Evolutionary conservation across 2,113 vertebrate genomes (phyloP).

Genomic region (Anolis sagrei): DNA sequence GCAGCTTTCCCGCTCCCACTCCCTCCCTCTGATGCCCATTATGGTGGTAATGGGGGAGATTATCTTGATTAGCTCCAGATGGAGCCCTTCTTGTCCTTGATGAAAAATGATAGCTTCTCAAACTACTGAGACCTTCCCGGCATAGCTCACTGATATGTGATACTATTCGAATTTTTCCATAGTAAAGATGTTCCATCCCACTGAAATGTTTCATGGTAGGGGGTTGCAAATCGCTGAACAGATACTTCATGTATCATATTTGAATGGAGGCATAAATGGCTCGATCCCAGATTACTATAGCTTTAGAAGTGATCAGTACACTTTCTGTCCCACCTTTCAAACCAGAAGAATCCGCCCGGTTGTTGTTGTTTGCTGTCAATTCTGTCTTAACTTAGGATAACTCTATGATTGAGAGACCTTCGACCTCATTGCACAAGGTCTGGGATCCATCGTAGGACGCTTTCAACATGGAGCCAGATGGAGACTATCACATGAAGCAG

Average conservation of each 20-base stretch:
- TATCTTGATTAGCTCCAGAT: constrained; percentile 40
- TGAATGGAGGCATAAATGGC: background rate
- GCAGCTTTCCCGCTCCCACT: background rate
- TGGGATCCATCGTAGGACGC: too few species aligned
- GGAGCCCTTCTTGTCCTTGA: constrained; percentile 27
- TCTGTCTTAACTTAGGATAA: too few species aligned
- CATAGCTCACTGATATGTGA: background rate
- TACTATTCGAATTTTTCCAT: background rate
- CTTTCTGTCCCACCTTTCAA: background rate
- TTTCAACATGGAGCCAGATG: too few species aligned
- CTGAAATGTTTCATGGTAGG: background rate
- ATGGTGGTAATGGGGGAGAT: constrained; percentile 20
- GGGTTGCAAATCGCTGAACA: constrained; percentile 2
- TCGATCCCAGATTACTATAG: too few species aligned
- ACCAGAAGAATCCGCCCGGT: background rate
- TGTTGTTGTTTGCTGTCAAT: too few species aligned
- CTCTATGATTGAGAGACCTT: too few species aligned
- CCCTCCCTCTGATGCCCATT: background rate
- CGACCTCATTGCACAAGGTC: too few species aligned
- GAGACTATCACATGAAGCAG: too few species aligned
- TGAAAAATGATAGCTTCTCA: constrained; percentile 29
- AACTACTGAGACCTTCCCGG: constrained; percentile 5
- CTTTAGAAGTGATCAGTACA: too few species aligned
- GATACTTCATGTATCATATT: background rate
- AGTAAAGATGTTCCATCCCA: background rate